Evolutionary conservation across 2,888 invertebrate species (phyloP).

Genomic region (Apantesis nais): DNA sequence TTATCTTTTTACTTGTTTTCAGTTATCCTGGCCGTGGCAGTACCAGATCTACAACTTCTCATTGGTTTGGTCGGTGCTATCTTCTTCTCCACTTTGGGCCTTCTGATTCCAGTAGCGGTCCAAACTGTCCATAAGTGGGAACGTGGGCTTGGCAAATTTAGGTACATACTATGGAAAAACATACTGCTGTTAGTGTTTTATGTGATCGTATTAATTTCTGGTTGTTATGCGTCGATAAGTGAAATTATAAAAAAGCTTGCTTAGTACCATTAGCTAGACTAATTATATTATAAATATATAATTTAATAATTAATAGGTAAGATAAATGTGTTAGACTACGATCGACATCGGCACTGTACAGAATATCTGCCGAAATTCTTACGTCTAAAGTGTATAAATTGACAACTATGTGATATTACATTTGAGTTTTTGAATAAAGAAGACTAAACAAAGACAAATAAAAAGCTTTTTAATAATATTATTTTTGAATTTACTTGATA

Average conservation of each 20-base stretch:
- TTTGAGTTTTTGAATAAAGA: background rate
- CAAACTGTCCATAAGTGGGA: constrained; percentile 91
- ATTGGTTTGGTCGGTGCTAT: constrained; percentile 95
- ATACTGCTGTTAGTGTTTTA: constrained; percentile 69
- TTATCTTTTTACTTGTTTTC: constrained; percentile 55
- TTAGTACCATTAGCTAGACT: background rate
- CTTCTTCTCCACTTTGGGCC: constrained; percentile 90
- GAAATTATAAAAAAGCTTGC: constrained; percentile 58
- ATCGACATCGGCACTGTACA: background rate
- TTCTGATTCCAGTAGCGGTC: constrained; percentile 90
- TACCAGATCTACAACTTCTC: constrained; percentile 93
- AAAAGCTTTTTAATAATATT: no score
- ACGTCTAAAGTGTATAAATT: background rate
- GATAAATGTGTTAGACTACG: background rate
- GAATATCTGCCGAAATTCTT: background rate
- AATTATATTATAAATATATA: background rate
- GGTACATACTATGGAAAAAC: constrained; percentile 89
- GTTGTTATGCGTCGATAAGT: constrained; percentile 67
- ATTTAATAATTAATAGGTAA: background rate
- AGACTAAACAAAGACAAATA: background rate
- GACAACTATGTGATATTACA: constrained; percentile 1
- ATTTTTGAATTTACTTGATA: no score
- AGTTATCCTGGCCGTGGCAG: constrained; percentile 90
- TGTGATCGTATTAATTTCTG: constrained; percentile 66
- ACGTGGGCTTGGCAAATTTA: constrained; percentile 85